Evolutionary conservation across 1,140 invertebrate species (phyloP).

Genomic region (Epicauta chinensis): DNA sequence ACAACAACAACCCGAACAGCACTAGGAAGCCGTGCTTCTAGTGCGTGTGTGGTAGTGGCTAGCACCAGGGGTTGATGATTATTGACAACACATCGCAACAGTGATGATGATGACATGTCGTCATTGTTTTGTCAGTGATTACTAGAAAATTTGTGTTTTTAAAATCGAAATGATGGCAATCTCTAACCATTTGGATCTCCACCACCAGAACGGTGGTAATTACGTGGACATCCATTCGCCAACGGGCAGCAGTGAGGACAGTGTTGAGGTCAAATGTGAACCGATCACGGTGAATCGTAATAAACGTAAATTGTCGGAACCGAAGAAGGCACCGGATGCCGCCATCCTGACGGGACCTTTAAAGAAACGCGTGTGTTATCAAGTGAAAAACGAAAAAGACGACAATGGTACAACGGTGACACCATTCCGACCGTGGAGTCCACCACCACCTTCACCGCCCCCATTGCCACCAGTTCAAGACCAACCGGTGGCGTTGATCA

Average conservation of each 20-base stretch:
- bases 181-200: neutral
- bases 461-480: slow-evolving; percentile 12
- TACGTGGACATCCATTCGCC: slow-evolving; percentile 30
- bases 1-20: too few relatives aligned
- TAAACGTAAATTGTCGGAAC: slow-evolving; percentile 65
- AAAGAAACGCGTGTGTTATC: slow-evolving; percentile 59
- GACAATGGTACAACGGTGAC: slow-evolving; percentile 23
- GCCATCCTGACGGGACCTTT: slow-evolving; percentile 45
- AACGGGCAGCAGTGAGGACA: slow-evolving; percentile 64
- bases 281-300: slow-evolving; percentile 52
- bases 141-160: neutral
- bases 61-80: too few relatives aligned
- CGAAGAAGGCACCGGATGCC: slow-evolving; percentile 45
- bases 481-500: slow-evolving; percentile 19
- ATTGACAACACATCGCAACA: too few relatives aligned
- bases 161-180: neutral
- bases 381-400: slow-evolving; percentile 39
- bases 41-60: too few relatives aligned
- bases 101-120: too few relatives aligned
- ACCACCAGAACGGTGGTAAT: too few relatives aligned
- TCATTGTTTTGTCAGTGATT: too few relatives aligned
- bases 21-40: too few relatives aligned
- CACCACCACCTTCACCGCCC: slow-evolving; percentile 12
- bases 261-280: slow-evolving; percentile 59
- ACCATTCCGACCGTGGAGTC: slow-evolving; percentile 53